Conservation (phyloP, 2,888 invertebrate species). For the Scaptomyza tumidula region DNA sequence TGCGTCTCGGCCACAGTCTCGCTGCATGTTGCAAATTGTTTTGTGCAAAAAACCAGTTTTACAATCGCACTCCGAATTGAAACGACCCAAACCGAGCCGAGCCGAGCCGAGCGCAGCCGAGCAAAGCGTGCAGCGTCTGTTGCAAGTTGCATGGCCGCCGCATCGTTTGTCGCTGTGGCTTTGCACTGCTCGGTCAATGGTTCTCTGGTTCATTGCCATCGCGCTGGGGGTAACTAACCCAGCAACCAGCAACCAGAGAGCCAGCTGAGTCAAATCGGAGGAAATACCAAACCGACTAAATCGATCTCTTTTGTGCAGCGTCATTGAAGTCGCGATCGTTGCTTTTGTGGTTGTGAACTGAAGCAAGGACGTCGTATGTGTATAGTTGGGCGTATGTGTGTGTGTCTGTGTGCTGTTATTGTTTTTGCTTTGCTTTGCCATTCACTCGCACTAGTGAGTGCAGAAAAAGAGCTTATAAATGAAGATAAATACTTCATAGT, state of each 20-base stretch:
- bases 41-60: constrained; percentile 68
- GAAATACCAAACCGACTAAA: constrained; percentile 60
- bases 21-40: constrained; percentile 64
- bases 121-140: constrained; percentile 48
- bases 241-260: constrained; percentile 42
- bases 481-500: constrained; percentile 51
- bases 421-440: constrained; percentile 52
- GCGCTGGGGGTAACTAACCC: constrained; percentile 84
- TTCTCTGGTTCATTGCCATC: constrained; percentile 85
- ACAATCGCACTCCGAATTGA: constrained; percentile 15
- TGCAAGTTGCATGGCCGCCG: constrained; percentile 64
- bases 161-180: constrained; percentile 40
- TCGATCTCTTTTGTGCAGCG: constrained; percentile 68
- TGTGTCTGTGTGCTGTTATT: not conserved
- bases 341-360: constrained; percentile 51
- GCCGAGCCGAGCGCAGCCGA: constrained; percentile 11
- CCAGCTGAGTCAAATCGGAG: constrained; percentile 51
- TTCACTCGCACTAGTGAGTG: constrained; percentile 46
- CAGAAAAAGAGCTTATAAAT: constrained; percentile 48
- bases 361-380: constrained; percentile 71
- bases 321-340: constrained; percentile 47
- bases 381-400: not conserved
- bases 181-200: constrained; percentile 83
- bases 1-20: constrained; percentile 53
- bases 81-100: constrained; percentile 6